Evolutionary conservation across 2,888 invertebrate genomes (phyloP).

Genomic region (Eupithecia tripunctaria): DNA sequence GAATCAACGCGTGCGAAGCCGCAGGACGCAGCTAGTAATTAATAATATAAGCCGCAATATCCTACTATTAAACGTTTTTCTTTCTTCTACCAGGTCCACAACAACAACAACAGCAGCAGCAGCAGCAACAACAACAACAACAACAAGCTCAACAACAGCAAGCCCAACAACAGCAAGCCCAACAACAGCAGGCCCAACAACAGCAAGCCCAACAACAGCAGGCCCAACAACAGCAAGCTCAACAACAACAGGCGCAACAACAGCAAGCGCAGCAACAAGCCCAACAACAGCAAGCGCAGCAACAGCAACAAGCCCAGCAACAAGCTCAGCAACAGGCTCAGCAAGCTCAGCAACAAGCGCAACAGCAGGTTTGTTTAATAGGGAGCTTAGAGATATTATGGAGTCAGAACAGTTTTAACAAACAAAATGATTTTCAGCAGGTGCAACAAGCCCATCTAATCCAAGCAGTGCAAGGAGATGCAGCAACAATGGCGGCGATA

Average conservation of each 20-base stretch:
- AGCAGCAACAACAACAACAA: conserved; percentile 46
- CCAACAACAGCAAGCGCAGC: conserved; percentile 65
- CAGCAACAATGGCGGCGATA: conserved; percentile 78
- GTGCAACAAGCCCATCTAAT: conserved; percentile 66
- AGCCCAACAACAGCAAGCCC: conserved; percentile 37
- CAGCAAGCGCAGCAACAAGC: conserved; percentile 49
- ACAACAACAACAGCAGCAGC: conserved; percentile 47
- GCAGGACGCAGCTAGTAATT: too few relatives aligned
- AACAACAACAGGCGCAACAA: conserved; percentile 51
- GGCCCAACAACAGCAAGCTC: conserved; percentile 46
- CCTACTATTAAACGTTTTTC: background rate
- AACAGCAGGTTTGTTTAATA: conserved; percentile 41
- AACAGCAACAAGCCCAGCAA: conserved; percentile 53
- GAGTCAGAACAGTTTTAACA: background rate
- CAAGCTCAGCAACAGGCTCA: conserved; percentile 36
- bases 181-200: conserved; percentile 47
- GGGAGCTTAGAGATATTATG: background rate
- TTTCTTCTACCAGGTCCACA: conserved; percentile 26
- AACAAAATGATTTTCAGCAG: background rate
- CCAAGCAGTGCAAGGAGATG: conserved; percentile 76
- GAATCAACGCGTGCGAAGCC: too few relatives aligned
- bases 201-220: conserved; percentile 49
- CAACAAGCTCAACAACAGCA: conserved; percentile 44
- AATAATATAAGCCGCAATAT: background rate
- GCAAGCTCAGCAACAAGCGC: conserved; percentile 48